A percentile compares a stretch with the other conserved stretches of the same genome.
Evolutionary conservation across 2,888 invertebrate species (phyloP).

Genomic region (Tipula vernalis): DNA sequence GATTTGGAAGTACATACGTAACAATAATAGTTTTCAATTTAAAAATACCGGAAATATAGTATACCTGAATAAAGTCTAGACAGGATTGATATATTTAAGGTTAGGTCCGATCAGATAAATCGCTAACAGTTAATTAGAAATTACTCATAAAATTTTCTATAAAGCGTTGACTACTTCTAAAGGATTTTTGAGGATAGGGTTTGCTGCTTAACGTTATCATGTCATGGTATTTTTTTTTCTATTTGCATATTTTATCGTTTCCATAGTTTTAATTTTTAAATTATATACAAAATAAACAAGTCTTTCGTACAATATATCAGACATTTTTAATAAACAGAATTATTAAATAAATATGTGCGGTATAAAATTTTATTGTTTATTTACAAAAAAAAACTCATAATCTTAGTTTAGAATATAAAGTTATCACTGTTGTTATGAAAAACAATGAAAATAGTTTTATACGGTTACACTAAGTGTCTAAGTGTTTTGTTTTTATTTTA

Average conservation of each 20-base stretch:
- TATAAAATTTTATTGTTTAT: background rate
- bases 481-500: background rate
- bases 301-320: background rate
- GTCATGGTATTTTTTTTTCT: background rate
- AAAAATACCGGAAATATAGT: background rate
- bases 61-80: background rate
- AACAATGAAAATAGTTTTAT: background rate
- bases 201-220: background rate
- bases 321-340: background rate
- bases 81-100: background rate
- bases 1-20: too few relatives aligned
- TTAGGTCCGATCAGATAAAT: background rate
- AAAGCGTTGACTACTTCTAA: too few relatives aligned
- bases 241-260: background rate
- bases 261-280: background rate
- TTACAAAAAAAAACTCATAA: background rate
- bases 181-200: background rate
- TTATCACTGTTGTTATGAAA: background rate
- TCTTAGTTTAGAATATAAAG: background rate
- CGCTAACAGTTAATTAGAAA: background rate
- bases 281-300: background rate
- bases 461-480: background rate
- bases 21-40: background rate
- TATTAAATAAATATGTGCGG: background rate
- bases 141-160: too few relatives aligned